Conservation (phyloP, 2,113 vertebrate species). For the Xenus cinereus region DNA sequence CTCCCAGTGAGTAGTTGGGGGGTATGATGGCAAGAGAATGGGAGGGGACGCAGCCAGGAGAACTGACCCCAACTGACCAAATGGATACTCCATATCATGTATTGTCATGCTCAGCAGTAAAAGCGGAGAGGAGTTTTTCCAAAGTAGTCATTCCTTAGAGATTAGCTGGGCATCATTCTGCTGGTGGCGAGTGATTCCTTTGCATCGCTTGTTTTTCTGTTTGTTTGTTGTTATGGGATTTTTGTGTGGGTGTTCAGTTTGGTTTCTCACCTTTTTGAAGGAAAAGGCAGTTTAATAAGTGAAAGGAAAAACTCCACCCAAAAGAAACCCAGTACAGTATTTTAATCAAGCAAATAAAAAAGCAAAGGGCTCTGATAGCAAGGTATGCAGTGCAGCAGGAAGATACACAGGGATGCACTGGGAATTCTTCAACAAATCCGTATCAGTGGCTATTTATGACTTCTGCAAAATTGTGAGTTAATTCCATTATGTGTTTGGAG, state of each 20-base stretch:
- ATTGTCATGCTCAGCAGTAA: neutral
- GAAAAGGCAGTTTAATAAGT: neutral
- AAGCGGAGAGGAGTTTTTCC: neutral
- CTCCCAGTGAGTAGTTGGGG: rapidly evolving
- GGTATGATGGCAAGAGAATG: neutral
- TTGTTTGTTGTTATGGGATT: neutral
- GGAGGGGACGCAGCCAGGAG: neutral
- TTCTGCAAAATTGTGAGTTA: neutral
- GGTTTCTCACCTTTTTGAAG: neutral
- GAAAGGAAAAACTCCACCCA: neutral
- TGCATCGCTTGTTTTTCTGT: neutral
- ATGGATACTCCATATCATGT: neutral
- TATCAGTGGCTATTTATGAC: neutral
- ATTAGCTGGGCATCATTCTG: neutral
- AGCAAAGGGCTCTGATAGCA: neutral
- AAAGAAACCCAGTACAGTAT: neutral
- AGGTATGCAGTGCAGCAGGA: neutral
- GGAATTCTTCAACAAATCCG: neutral
- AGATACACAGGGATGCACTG: neutral
- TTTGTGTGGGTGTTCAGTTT: neutral
- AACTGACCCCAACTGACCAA: neutral
- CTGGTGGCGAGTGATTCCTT: neutral
- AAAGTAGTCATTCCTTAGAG: neutral
- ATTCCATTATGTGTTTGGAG: neutral
- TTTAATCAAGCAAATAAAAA: neutral